phyloP scores from a whole-genome alignment of 2,888 invertebrate species.

The Plemyria rubiginata region DNA sequence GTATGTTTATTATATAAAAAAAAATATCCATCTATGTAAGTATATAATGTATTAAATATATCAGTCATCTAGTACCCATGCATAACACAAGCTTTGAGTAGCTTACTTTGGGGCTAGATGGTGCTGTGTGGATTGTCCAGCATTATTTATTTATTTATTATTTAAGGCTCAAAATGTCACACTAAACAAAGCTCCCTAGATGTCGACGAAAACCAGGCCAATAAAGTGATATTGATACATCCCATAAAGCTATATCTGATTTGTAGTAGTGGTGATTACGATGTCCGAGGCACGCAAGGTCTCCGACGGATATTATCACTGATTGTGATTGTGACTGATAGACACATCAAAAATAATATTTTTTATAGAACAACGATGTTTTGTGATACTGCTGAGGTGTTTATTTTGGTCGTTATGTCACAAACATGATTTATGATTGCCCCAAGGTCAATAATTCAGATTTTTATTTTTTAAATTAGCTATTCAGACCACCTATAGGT shows the following conservation, averaged over 20 bases:
- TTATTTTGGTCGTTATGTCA: not conserved
- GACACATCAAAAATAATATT: conserved; percentile 10
- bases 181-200: conserved; percentile 6
- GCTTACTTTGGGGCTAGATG: too few species aligned
- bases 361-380: not conserved
- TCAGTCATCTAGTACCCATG: too few species aligned
- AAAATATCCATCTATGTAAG: too few species aligned
- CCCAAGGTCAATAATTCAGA: not conserved
- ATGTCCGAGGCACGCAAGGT: conserved; percentile 33
- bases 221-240: conserved; percentile 38
- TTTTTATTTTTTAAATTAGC: too few species aligned
- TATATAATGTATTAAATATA: too few species aligned
- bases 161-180: not conserved
- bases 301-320: conserved; percentile 48
- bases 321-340: conserved; percentile 44
- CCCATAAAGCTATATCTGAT: conserved; percentile 39
- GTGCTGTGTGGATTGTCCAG: too few species aligned
- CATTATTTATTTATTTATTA: too few species aligned
- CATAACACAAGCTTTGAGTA: too few species aligned
- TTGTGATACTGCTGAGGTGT: not conserved
- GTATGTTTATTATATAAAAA: too few species aligned
- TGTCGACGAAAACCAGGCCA: conserved; percentile 30
- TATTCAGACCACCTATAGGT: too few species aligned
- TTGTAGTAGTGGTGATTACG: conserved; percentile 35
- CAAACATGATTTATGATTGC: not conserved